A percentile compares a stretch with the other conserved stretches of the same genome.
Evolutionary conservation across 1,140 invertebrate species (phyloP).

Genomic region (Gonatopus flavifemur): DNA sequence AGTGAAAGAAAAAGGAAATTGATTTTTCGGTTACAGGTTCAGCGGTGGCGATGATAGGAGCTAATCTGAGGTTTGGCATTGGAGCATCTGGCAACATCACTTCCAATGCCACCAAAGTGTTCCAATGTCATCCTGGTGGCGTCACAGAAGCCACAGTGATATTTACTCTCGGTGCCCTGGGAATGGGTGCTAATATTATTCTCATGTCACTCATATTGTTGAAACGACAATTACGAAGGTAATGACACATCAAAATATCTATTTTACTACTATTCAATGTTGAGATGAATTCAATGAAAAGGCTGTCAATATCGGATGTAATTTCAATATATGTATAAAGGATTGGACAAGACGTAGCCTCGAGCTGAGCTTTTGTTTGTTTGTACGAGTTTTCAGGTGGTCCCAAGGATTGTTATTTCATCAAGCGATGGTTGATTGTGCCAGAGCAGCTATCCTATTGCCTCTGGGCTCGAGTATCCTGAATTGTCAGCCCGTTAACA

Average conservation of each 20-base stretch:
- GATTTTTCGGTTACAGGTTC: slow-evolving; percentile 57
- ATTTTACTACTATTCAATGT: too few species aligned
- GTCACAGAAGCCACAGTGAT: slow-evolving; percentile 78
- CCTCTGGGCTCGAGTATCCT: slow-evolving; percentile 82
- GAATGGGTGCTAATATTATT: slow-evolving; percentile 79
- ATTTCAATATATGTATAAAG: too few species aligned
- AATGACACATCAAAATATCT: slow-evolving; percentile 20
- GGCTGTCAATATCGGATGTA: too few species aligned
- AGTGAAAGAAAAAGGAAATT: neutral
- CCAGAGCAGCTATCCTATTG: slow-evolving; percentile 76
- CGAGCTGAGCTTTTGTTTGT: too few species aligned
- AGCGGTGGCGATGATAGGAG: slow-evolving; percentile 75
- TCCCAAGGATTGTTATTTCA: slow-evolving; percentile 85
- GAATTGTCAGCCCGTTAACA: slow-evolving; percentile 79
- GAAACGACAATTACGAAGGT: slow-evolving; percentile 76
- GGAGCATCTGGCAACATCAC: slow-evolving; percentile 65
- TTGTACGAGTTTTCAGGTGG: slow-evolving; percentile 76
- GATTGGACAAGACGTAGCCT: too few species aligned
- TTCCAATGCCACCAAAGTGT: slow-evolving; percentile 69
- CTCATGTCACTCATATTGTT: slow-evolving; percentile 78
- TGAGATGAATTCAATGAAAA: too few species aligned
- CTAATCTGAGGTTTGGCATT: slow-evolving; percentile 72
- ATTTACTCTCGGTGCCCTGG: slow-evolving; percentile 74
- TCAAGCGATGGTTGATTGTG: slow-evolving; percentile 83
- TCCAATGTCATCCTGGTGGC: slow-evolving; percentile 78